These are phyloP conservation scores for Colaptes auratus DNA, from an alignment of 2,113 vertebrate genomes.

Conservation along the genomic window DNA sequence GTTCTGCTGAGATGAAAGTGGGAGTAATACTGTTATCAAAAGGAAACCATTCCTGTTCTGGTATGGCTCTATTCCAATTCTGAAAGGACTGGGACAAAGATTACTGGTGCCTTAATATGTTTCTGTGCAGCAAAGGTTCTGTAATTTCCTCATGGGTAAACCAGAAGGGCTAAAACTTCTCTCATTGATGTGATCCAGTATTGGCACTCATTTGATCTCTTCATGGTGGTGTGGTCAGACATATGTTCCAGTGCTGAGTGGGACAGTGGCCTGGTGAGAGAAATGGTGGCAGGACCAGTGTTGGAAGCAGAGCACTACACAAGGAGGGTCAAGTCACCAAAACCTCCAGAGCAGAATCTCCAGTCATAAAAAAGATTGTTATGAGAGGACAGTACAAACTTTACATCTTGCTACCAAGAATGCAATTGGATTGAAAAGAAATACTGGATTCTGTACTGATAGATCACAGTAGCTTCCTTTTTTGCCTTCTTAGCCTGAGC, in stretches of 20 bases:
- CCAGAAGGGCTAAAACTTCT: neutral
- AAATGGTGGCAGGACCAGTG: no score
- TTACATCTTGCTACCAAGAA: neutral
- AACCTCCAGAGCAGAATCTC: neutral
- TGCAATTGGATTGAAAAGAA: neutral
- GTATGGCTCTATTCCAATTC: neutral
- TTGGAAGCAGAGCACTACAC: fast-evolving
- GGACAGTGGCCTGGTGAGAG: fast-evolving
- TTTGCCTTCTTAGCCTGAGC: neutral
- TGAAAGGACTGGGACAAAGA: neutral
- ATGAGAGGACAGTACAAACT: neutral
- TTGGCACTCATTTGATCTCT: neutral
- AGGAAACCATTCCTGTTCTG: neutral
- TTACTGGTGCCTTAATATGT: neutral
- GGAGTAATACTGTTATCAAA: neutral
- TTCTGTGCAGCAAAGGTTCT: neutral
- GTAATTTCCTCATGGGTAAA: neutral
- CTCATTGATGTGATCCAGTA: fast-evolving
- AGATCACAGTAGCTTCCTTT: neutral
- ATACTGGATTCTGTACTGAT: neutral
- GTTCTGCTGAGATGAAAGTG: neutral
- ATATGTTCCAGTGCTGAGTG: neutral
- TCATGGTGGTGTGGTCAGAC: fast-evolving
- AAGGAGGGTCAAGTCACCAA: no score
- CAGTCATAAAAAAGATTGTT: no score